These are phyloP conservation scores for Hypanus sabinus DNA, from an alignment of 2,113 vertebrate species.

Conservation along the genomic window DNA sequence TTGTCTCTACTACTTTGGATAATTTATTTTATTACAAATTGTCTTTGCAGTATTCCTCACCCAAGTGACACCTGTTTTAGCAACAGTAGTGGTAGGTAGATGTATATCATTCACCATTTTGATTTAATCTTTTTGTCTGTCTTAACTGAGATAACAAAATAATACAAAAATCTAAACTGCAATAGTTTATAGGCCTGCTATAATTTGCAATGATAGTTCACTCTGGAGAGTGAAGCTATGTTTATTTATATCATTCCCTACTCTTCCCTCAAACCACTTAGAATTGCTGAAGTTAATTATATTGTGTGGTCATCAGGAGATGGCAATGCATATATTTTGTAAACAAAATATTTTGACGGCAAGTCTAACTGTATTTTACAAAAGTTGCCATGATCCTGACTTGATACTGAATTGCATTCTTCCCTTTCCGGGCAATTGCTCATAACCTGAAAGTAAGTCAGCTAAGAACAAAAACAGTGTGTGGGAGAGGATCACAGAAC, in stretches of 20 bases:
- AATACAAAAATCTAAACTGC: neutral
- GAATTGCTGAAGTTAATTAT: neutral
- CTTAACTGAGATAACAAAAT: neutral
- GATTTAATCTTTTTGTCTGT: neutral
- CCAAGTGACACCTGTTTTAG: conserved; percentile 23
- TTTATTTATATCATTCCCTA: neutral
- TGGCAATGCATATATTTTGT: neutral
- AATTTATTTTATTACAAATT: neutral
- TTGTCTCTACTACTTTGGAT: neutral
- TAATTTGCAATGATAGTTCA: neutral
- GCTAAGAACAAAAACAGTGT: too few species aligned
- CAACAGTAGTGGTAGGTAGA: conserved; percentile 26
- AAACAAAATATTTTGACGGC: neutral
- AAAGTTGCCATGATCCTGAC: neutral
- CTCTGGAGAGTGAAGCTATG: neutral
- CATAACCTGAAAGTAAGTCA: too few species aligned
- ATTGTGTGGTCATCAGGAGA: neutral
- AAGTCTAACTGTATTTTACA: neutral
- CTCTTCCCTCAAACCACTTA: neutral
- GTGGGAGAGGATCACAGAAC: too few species aligned
- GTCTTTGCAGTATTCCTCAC: conserved; percentile 29
- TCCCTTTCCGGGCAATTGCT: too few species aligned
- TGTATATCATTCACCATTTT: neutral
- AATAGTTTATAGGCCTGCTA: neutral
- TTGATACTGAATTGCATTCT: neutral